Base-by-base conservation (phyloP, 2,113 vertebrate species). In the Macquaria ambigua region DNA sequence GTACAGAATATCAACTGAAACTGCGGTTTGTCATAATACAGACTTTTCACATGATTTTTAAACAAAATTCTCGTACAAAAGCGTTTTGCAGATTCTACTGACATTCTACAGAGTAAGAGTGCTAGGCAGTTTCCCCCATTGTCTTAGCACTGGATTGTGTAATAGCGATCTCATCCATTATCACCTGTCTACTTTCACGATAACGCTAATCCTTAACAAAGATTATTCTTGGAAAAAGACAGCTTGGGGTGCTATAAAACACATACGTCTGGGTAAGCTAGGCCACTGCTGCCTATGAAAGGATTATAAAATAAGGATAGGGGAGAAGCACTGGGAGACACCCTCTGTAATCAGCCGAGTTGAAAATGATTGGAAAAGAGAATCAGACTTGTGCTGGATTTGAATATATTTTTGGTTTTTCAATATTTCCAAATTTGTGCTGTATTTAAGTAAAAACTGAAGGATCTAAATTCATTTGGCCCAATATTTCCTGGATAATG, bases 181-280 rank as follows among this genome's bases (percentile, higher is more conserved):
- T 73, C 43, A 67, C 6, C 23, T 63, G 37, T 79, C 37, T 62
- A 23, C 12, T 82, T 84, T 79, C 39, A 59, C 1, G n/a, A 52
- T 28, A 79, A 28, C 18, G 69, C 28, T 61, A 61, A 74, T 81
- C 48, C 59, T 52, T 46, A 48, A 74, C 23, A 23, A 5, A 67
- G 31, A 75, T 58, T 69, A 56, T 52, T 41, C 31, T 21, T 70
- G 23, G 71, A 41, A 69, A 66, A 74, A 48, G 48, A 76, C 61
- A 76, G 39, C 18, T 56, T 52, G 39, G 46, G 31, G 41, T 82
- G 23, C 50, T 46, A 64, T 55, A 70, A 87, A 71, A 77, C 46
- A 78, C 4, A 58, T 21, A n/a, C 3, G n/a, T 46, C 63, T 66
- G 20, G 21, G 28, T 53, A 53, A 72, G 46, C 25, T 77, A 59